Evolutionary conservation across 2,888 invertebrate species (phyloP).

Genomic region (Amitus sp.): DNA sequence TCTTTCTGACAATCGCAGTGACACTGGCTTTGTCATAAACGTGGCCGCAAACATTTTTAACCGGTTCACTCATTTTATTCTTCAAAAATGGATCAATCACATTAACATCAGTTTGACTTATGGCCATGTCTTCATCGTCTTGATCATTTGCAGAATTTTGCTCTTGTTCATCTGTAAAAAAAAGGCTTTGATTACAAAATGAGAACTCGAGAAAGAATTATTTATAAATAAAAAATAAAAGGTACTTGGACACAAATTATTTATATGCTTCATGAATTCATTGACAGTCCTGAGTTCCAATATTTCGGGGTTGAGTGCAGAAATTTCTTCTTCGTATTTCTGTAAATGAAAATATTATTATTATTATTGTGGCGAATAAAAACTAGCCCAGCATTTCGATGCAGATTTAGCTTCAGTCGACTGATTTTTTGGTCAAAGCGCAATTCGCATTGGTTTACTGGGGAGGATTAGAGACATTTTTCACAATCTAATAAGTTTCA

Average conservation of each 20-base stretch:
- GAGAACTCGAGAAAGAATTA: not conserved
- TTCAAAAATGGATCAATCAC: constrained; percentile 61
- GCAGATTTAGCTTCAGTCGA: no score
- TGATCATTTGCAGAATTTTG: constrained; percentile 10
- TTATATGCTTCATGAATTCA: constrained; percentile 40
- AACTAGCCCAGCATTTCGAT: no score
- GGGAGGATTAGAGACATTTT: no score
- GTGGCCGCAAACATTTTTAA: constrained; percentile 59
- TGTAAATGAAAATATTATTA: constrained; percentile 28
- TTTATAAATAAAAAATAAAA: not conserved
- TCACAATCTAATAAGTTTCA: no score
- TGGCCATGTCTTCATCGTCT: constrained; percentile 50
- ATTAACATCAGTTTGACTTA: constrained; percentile 47
- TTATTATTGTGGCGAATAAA: no score
- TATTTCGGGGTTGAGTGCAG: constrained; percentile 27
- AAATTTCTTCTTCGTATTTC: constrained; percentile 40
- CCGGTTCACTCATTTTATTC: constrained; percentile 55
- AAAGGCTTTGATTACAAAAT: not conserved
- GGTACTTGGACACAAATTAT: constrained; percentile 42
- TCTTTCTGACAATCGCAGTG: constrained; percentile 46
- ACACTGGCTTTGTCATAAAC: constrained; percentile 55
- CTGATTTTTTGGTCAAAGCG: no score
- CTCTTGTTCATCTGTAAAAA: not conserved
- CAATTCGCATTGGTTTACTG: no score
- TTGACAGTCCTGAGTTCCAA: constrained; percentile 27